Base-by-base conservation (phyloP, 2,888 invertebrate species). In the Pristionchus exspectatus region DNA sequence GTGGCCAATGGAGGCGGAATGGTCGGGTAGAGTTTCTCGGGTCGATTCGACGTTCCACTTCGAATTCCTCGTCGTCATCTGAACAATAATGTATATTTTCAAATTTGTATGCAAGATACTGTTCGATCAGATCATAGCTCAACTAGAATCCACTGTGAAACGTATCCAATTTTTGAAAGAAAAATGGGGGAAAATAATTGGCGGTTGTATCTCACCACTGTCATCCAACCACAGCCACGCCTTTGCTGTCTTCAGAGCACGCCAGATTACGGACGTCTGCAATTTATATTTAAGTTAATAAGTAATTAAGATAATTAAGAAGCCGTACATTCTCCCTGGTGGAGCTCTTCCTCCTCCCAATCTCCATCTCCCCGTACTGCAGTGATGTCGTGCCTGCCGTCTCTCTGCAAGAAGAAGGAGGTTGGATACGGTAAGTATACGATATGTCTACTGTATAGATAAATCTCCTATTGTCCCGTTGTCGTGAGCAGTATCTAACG, bases 21-120 rank as follows among this genome's bases (percentile, higher is more conserved):
- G 44, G 87, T 87, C 3, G 87, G 56, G 27, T 87, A 87, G n/a
- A 87, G 69, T n/a, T 87, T 87, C 38, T 63, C 63, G 10, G 87
- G 87, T 87, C 87, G 16, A 87, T 87, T 21, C 69, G 54, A 50
- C 66, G 56, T 59, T 87, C 87, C 24, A 44, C 44, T 59, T 87
- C 66, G 33, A 90, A 83, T 77, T 90, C 89, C 56, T 87, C 90
- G 74, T 84, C 89, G 33, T 66, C 77, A 81, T 81, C 84, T 84
- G 0, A 59, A 83, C 18, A 33, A 18, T n/a, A 9, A 33, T 81
- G 2, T 54, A 3, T 63, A 63, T 33, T 85, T 33, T 54, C n/a
- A 54, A n/a, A n/a, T 24, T 85, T 12, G 9, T 38, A 16, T 59
- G 33, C 24, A 5, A 14, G 14, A 30, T 12, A 50, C 44, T 50